Evolutionary conservation across 2,888 invertebrate species (phyloP).

Genomic region (Xanthorhoe spadicearia): DNA sequence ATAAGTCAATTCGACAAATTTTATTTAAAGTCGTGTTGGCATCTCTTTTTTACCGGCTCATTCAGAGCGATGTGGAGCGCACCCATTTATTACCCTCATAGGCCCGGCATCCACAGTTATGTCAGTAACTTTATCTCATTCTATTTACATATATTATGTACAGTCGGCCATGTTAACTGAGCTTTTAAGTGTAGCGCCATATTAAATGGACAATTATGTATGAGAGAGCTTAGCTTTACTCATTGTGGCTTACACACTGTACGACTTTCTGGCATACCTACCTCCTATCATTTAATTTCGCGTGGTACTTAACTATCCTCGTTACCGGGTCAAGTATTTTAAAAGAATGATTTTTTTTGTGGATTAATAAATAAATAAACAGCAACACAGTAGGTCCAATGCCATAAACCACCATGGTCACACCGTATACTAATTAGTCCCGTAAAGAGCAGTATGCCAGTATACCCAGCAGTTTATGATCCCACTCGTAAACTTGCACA

Average conservation of each 20-base stretch:
- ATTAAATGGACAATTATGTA: background rate
- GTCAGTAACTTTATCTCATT: constrained; percentile 51
- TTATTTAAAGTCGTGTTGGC: background rate
- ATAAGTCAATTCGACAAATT: too few relatives aligned
- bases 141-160: constrained; percentile 50
- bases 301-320: too few relatives aligned
- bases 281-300: too few relatives aligned
- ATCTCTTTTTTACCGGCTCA: background rate
- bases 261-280: too few relatives aligned
- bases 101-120: constrained; percentile 37
- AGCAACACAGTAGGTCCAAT: too few relatives aligned
- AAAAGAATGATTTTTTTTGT: too few relatives aligned
- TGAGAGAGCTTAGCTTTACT: background rate
- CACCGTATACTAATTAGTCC: constrained; percentile 37
- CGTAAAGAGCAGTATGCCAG: constrained; percentile 30
- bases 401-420: constrained; percentile 1
- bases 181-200: constrained; percentile 10
- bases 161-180: constrained; percentile 15
- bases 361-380: too few relatives aligned
- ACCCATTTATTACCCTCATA: constrained; percentile 47
- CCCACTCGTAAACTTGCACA: constrained; percentile 33
- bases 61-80: constrained; percentile 28
- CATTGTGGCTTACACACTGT: background rate
- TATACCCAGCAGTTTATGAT: constrained; percentile 42
- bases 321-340: too few relatives aligned